Conservation (phyloP, 35 echinoderm and acorn worm species). For the Strongylocentrotus purpuratus region DNA sequence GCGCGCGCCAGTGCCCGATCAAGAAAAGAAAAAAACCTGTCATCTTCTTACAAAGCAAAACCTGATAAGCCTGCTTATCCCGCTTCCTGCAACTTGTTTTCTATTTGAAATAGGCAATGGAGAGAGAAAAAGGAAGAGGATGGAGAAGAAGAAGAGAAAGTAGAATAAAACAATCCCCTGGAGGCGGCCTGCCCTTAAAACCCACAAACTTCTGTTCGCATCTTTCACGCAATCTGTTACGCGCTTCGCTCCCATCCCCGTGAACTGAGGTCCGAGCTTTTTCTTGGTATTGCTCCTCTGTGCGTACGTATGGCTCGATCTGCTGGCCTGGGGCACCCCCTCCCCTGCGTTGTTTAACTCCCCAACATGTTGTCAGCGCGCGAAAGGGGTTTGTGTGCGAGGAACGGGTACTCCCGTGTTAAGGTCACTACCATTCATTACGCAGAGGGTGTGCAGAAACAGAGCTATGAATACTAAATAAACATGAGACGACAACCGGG, state of each 20-base stretch:
- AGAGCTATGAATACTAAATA: conserved; percentile 13
- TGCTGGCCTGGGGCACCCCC: neutral
- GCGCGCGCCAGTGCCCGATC: neutral
- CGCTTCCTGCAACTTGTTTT: neutral
- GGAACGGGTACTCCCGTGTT: neutral
- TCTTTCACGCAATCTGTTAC: conserved; percentile 17
- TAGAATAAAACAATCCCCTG: neutral
- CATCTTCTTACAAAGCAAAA: neutral
- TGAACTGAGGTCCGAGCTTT: neutral
- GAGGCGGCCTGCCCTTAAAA: neutral
- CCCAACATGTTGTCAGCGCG: conserved; percentile 7
- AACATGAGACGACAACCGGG: neutral
- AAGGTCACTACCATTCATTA: neutral
- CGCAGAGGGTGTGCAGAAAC: neutral
- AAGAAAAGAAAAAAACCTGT: conserved; percentile 5
- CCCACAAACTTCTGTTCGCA: conserved; percentile 15
- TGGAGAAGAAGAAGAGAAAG: neutral
- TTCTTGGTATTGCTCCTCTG: neutral
- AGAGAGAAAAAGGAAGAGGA: neutral
- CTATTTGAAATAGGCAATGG: neutral
- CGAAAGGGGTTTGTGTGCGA: neutral
- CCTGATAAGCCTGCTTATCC: conserved; percentile 8
- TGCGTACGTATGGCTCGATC: neutral
- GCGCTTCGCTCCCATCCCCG: neutral
- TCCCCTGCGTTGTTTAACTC: conserved; percentile 15